Base-by-base conservation (phyloP, 2,888 invertebrate genomes). In the Xanthorhoe spadicearia region DNA sequence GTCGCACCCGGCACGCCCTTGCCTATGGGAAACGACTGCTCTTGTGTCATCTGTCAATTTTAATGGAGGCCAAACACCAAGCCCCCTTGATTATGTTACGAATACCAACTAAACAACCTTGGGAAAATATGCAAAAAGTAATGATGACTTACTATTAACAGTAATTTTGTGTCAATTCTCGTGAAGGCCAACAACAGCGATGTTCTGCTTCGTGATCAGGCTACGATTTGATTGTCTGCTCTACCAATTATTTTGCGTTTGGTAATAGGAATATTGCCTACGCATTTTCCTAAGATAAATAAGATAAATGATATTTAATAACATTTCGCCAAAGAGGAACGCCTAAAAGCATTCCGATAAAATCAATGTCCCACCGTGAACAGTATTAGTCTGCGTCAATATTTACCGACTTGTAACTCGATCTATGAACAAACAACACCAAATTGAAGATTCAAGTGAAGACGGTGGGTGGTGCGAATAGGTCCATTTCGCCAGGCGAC, bases 1-100 rank as follows among this genome's bases (percentile, higher is more conserved):
- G 77, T 73, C 75, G 83, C 73, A 72, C 85, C 73, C 78, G 78
- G 74, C 81, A 74, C 82, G 77, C 82, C 83, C 76, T 70, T 43
- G 55, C 63, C 67, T 66, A 73, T 73, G 71, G 75, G 70, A 71
- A 69, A 58, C 72, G 64, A 57, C 50, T 50, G 62, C 67, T 56
- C 69, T 72, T 71, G 72, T 74, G 70, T 69, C 68, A 74, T 74
- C 71, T 72, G 68, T 74, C 72, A 70, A 70, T 70, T 66, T 69
- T 72, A 71, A 74, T 71, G 65, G 60, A 60, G 59, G 56, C 60
- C 38, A 5, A 50, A 51, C 28, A 46, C 63, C 64, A 52, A 57
- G 56, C 56, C 67, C n/a, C 53, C 28, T 43, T 64, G 19, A 64
- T 60, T 61, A 57, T 15, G 43, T 58, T 58, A 56, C 63, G 57